Base-by-base conservation (phyloP, 1,140 invertebrate species). In the Hormaphis cornu region DNA sequence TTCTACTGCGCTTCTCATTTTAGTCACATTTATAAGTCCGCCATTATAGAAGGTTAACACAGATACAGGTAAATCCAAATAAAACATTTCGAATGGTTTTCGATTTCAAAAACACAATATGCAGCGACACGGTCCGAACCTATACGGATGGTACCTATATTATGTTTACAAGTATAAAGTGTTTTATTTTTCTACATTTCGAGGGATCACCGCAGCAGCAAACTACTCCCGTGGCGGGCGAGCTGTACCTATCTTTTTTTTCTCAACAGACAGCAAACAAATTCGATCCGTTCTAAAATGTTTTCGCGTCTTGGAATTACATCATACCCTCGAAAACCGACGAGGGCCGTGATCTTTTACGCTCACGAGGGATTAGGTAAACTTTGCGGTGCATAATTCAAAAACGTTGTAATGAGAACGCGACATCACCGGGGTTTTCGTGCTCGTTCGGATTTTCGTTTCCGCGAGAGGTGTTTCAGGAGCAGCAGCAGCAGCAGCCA, bases 371-470 rank as follows among this genome's bases (percentile, higher is more conserved):
- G 61, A 66, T 66, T 66, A 66, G 42, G 61, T 50, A 66, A 66
- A 66, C 61, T 66, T 66, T 50, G 61, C 44, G 61, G 61, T 66
- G 44, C 61, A 66, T 66, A 66, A 66, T 66, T 66, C 61, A 66
- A 66, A 61, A 66, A 50, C 61, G 28, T 24, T 66, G 61, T 66
- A 66, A 66, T 66, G 61, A 66, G 61, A 66, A 66, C 44, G 28
- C n/a, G n/a, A n/a, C n/a, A n/a, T 50, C 30, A 66, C 61, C 28
- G 44, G 18, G 30, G 42, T 66, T 61, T 66, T 66, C 44, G 61
- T 30, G 22, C 44, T 14, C n/a, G 18, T 44, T 48, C n/a, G 44
- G 61, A 22, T 66, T 66, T 48, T 66, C 44, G 24, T 66, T 66
- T 35, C 44, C 28, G 50, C n/a, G n/a, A n/a, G n/a, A 50, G 42